Base-by-base conservation (phyloP, 2,113 vertebrate species). In the Ia io region DNA sequence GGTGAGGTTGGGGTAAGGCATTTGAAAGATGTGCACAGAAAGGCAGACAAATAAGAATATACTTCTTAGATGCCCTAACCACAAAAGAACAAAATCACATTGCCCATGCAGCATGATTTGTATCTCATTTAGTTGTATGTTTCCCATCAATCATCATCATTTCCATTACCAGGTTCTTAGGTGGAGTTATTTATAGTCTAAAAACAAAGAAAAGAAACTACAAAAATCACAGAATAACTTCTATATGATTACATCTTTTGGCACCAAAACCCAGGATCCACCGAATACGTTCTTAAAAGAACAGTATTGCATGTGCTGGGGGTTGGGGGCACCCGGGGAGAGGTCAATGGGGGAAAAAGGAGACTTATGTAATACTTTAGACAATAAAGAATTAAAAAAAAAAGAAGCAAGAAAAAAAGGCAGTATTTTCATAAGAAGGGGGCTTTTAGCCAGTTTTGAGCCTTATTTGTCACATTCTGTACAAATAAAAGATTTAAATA, bases 361-460 rank as follows among this genome's bases (percentile, higher is more conserved):
- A 56, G 53, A 56, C 20, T 53, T 56, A 56, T 56, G 8, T 56
- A 56, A 56, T 56, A 9, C 20, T 56, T 23, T 56, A 23, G 20
- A 23, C 53, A 56, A 56, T 56, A 56, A 56, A 56, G 53, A 56
- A 56, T 56, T 56, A 9, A 22, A 53, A 56, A 23, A 6, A 23
- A 9, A 49, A 16, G 49, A 49, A 49, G 49, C 47, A 49, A 49
- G 14, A 56, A 56, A 22, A 56, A 56, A 77, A 32, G 40, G 13
- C 42, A 73, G 3, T 63, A 47, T 63, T 88, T 82, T 40, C 16
- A 63, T 73, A 37, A 40, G n/a, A 96, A 86, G 88, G 88, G 92
- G 92, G 28, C 73, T 96, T 95, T 95, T 96, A 95, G 30, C 44
- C 86, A 95, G 76, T 35, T 82, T 70, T 44, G 32, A 18, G 18